Percentiles rank a stretch among this genome's conserved stretches.
These are phyloP conservation scores for Dyspetes luteomarginatus DNA, from an alignment of 2,888 invertebrate species.

Conservation along the genomic window DNA sequence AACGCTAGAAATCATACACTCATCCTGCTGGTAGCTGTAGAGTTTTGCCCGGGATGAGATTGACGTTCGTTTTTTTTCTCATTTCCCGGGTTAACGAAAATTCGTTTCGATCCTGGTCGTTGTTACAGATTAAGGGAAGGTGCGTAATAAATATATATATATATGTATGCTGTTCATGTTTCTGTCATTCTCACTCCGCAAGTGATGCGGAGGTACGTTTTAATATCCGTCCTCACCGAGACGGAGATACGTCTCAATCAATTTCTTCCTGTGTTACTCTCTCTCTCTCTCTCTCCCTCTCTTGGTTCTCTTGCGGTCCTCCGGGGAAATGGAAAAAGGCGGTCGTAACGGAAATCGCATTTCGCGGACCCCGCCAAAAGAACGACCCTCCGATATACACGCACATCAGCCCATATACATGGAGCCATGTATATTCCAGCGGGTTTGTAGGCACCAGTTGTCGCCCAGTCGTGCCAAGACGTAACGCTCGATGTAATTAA, in stretches of 20 bases:
- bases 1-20: conserved; percentile 27
- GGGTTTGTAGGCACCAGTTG: not conserved
- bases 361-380: conserved; percentile 44
- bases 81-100: not conserved
- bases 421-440: conserved; percentile 7
- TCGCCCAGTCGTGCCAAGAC: not conserved
- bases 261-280: conserved; percentile 69
- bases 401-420: conserved; percentile 5
- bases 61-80: conserved; percentile 4
- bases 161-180: conserved; percentile 22
- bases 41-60: not conserved
- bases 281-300: conserved; percentile 29
- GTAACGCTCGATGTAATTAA: conserved; percentile 60
- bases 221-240: conserved; percentile 73
- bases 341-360: conserved; percentile 67
- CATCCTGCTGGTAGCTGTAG: not conserved
- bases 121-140: not conserved
- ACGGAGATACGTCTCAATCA: conserved; percentile 77
- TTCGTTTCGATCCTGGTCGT: too few relatives aligned
- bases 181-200: conserved; percentile 10
- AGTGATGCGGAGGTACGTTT: conserved; percentile 68
- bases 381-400: conserved; percentile 40
- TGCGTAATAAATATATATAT: conserved; percentile 28
- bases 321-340: conserved; percentile 67
- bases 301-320: conserved; percentile 51